Evolutionary conservation across 2,888 invertebrate genomes (phyloP).

Genomic region (Chrysolina americana): DNA sequence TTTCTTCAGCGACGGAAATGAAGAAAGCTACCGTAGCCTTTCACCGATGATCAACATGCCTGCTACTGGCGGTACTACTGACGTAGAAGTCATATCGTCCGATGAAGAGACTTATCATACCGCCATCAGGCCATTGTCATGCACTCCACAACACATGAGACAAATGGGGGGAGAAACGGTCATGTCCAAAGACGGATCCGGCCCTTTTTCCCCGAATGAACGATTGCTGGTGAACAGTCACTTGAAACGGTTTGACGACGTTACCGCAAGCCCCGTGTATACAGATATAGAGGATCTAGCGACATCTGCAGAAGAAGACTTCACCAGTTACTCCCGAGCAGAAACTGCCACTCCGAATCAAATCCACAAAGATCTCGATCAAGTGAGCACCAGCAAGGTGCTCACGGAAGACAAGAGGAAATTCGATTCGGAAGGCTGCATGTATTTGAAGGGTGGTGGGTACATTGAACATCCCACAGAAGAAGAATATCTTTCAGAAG

Average conservation of each 20-base stretch:
- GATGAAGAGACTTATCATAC: conserved; percentile 56
- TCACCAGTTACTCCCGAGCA: conserved; percentile 56
- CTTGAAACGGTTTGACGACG: conserved; percentile 45
- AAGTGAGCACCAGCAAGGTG: conserved; percentile 68
- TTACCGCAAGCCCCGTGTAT: conserved; percentile 47
- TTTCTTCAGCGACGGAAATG: conserved; percentile 61
- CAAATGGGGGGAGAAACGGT: conserved; percentile 60
- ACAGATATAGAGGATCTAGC: conserved; percentile 71
- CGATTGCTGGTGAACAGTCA: conserved; percentile 45
- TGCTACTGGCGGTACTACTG: conserved; percentile 61
- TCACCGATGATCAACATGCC: conserved; percentile 38
- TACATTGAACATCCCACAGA: conserved; percentile 69
- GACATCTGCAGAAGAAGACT: conserved; percentile 69
- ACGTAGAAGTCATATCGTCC: conserved; percentile 68
- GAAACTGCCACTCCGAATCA: conserved; percentile 66
- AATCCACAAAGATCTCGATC: conserved; percentile 68
- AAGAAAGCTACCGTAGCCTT: conserved; percentile 31
- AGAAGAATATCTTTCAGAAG: conserved; percentile 70
- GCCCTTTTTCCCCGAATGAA: conserved; percentile 57
- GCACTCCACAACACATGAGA: conserved; percentile 60
- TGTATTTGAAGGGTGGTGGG: conserved; percentile 71
- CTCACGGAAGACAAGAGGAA: conserved; percentile 68
- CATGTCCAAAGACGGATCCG: conserved; percentile 62
- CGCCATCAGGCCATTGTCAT: conserved; percentile 48
- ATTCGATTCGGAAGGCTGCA: conserved; percentile 70